Evolutionary conservation across 2,888 invertebrate species (phyloP).

Genomic region (Eurois occulta): DNA sequence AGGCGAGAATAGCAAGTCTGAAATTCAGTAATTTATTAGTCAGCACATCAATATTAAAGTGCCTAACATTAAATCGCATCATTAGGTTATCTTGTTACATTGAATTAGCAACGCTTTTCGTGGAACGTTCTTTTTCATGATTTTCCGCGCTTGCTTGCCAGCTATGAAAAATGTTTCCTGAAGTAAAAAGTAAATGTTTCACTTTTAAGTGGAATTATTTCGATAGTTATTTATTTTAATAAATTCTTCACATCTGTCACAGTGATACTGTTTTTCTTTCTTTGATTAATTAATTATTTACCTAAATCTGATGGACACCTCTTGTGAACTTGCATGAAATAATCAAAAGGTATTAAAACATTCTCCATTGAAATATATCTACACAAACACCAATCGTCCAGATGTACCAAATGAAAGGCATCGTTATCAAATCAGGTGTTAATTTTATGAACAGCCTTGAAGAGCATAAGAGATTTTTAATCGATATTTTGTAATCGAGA

Average conservation of each 20-base stretch:
- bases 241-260: neutral
- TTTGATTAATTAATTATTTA: neutral
- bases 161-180: neutral
- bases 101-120: neutral
- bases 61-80: neutral
- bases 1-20: neutral
- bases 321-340: conserved; percentile 5
- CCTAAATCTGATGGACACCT: neutral
- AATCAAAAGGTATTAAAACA: conserved; percentile 2
- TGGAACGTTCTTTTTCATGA: neutral
- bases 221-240: neutral
- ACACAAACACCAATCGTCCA: conserved; percentile 15
- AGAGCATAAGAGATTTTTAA: conserved; percentile 53
- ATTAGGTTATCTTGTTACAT: neutral
- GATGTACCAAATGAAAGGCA: conserved; percentile 34
- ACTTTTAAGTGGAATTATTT: neutral
- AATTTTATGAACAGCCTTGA: conserved; percentile 49
- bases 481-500: conserved; percentile 63
- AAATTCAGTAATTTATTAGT: neutral
- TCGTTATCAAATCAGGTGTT: conserved; percentile 47
- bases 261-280: neutral
- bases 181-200: neutral
- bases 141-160: neutral
- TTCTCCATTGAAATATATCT: neutral
- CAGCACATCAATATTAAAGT: neutral